Evolutionary conservation across 2,797 vertebrate species (phyloP).

Genomic region (Danio choprae): DNA sequence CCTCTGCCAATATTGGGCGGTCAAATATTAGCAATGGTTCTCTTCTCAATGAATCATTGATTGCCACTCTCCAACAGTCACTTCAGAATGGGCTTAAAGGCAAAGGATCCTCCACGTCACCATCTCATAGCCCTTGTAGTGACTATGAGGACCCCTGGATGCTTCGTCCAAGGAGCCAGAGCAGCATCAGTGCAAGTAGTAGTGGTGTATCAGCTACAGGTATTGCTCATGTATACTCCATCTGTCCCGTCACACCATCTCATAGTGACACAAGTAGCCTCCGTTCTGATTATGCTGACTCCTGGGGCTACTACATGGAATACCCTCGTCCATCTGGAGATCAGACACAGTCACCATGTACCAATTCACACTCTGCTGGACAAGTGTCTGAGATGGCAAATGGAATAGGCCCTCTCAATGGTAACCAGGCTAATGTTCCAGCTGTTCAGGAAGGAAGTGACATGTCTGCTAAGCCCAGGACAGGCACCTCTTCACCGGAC

Average conservation of each 20-base stretch:
- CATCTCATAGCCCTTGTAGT: constrained; percentile 93
- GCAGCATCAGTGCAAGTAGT: constrained; percentile 87
- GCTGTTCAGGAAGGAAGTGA: constrained; percentile 64
- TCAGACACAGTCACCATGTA: constrained; percentile 72
- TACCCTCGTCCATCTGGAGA: constrained; percentile 80
- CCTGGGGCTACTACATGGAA: constrained; percentile 93
- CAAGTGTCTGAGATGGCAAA: constrained; percentile 72
- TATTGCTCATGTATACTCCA: constrained; percentile 84
- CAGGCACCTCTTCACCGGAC: constrained; percentile 83
- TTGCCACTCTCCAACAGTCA: constrained; percentile 92
- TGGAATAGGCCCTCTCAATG: constrained; percentile 70
- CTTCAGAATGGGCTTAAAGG: constrained; percentile 87
- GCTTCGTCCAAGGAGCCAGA: constrained; percentile 90
- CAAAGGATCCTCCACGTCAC: constrained; percentile 83
- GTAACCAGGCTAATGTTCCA: constrained; percentile 67
- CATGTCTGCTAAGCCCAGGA: constrained; percentile 81
- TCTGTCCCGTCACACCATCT: constrained; percentile 88
- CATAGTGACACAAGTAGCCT: constrained; percentile 96
- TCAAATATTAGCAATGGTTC: constrained; percentile 67
- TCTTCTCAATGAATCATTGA: constrained; percentile 88
- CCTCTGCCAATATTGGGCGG: constrained; percentile 45
- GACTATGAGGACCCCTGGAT: constrained; percentile 96
- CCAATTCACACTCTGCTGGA: constrained; percentile 56
- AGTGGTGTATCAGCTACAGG: constrained; percentile 84
- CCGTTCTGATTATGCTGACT: constrained; percentile 91